Evolutionary conservation across 2,113 vertebrate genomes (phyloP), one percentile per base, ranked within the genome.

Genomic region (Dasyurus viverrinus): DNA sequence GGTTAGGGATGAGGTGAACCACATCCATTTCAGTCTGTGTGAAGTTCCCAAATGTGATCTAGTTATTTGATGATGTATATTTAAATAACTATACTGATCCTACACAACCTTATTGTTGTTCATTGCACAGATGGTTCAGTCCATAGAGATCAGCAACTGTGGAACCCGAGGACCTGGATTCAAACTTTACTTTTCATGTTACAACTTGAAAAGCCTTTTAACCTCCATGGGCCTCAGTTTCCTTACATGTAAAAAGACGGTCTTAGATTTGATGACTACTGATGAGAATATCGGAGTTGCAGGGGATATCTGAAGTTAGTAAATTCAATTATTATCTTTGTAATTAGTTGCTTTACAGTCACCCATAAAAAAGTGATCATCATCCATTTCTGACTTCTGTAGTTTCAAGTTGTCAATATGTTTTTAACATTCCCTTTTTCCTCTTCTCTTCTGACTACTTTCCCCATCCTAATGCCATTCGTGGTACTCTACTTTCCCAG

Each of bases 1-100:
- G 91, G 26, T 52, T 54, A 22, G 91, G 19, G 30, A 23, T 36
- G 42, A 47, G 10, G 2, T 68, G 1, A 89, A 60, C 55, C 42
- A 23, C 54, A n/a, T 91, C 42, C n/a, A 94, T 94, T 52, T 93
- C n/a, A 92, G 46, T 93, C 89, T 25, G 47, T 8, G 36, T 47
- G 57, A 52, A 42, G 8, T 93, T 89, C 26, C 84, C 36, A 84
- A 95, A 68, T 48, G 6, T 30, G 42, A 89, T 8, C 68, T 46
- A 54, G 19, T 47, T 68, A 68, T 68, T n/a, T 68, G 1, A 68
- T 68, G 0, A 68, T 68, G 10, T 30, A 57, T 11, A 30, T 57
- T 57, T 57, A 68, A 68, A 16, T 68, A 24, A 94, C 54, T 90
- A 93, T 50, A 93, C 19, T 8, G 76, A 92, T 53, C 53, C 93